Conservation (phyloP, 1,140 invertebrate species). For the Diploscapter pachys region DNA sequence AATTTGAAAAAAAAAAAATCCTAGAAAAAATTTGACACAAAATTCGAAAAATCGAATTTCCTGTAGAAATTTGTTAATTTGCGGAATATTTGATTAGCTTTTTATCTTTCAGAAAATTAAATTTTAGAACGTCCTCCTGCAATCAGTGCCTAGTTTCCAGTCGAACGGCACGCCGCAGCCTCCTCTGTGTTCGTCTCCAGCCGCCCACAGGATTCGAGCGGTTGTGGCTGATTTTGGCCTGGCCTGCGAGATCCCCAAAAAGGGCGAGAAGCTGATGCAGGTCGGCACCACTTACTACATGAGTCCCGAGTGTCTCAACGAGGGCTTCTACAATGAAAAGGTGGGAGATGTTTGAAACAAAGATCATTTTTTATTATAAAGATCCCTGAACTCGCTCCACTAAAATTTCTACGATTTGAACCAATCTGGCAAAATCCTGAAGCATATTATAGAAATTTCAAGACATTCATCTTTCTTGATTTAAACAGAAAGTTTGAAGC, state of each 20-base stretch:
- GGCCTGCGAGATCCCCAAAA: slow-evolving; percentile 45
- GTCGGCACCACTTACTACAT: slow-evolving; percentile 96
- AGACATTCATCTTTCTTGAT: too few relatives aligned
- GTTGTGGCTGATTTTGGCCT: slow-evolving; percentile 54
- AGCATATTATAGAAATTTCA: too few relatives aligned
- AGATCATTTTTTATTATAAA: slow-evolving; percentile 10
- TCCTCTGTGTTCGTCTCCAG: too few relatives aligned
- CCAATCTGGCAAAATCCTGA: too few relatives aligned
- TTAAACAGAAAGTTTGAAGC: too few relatives aligned
- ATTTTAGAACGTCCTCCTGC: slow-evolving; percentile 46
- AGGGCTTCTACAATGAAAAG: slow-evolving; percentile 83
- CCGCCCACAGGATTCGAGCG: slow-evolving; percentile 33
- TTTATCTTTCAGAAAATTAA: slow-evolving; percentile 23
- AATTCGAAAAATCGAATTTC: slow-evolving; percentile 46
- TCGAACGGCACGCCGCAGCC: slow-evolving; percentile 63
- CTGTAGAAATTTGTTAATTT: too few relatives aligned
- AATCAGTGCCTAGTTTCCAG: slow-evolving; percentile 24
- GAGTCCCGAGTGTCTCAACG: slow-evolving; percentile 89
- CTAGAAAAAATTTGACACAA: too few relatives aligned
- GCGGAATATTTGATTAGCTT: not conserved
- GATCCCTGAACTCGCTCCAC: too few relatives aligned
- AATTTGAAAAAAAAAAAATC: too few relatives aligned
- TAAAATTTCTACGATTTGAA: too few relatives aligned
- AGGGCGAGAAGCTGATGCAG: slow-evolving; percentile 39
- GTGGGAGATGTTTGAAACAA: slow-evolving; percentile 49